A percentile compares a stretch with the other conserved stretches of the same genome.
These are phyloP conservation scores for Escarpia spicata DNA, from an alignment of 2,888 invertebrate genomes.

Conservation along the genomic window DNA sequence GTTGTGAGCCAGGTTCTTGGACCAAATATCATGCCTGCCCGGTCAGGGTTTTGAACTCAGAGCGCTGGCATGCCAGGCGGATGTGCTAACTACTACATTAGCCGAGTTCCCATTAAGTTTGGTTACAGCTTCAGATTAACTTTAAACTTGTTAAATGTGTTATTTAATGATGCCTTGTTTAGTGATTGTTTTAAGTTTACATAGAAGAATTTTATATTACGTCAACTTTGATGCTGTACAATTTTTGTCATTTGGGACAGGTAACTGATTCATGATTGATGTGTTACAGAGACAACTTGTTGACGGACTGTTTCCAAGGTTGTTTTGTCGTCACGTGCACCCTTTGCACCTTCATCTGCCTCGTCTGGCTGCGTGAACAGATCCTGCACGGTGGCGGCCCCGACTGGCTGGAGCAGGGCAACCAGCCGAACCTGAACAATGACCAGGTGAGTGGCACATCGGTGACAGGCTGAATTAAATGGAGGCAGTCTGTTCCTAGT, in stretches of 20 bases:
- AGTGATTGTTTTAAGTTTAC: too few species aligned
- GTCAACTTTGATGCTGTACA: background rate
- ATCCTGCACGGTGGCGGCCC: conserved; percentile 97
- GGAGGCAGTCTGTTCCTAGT: too few species aligned
- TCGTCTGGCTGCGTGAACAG: conserved; percentile 97
- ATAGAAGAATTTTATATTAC: too few species aligned
- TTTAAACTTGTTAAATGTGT: too few species aligned
- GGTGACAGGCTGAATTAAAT: background rate
- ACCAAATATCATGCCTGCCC: too few species aligned
- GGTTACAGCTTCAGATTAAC: too few species aligned
- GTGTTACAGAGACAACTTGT: conserved; percentile 78
- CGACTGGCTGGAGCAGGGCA: conserved; percentile 83
- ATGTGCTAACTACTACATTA: too few species aligned
- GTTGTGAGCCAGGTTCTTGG: too few species aligned
- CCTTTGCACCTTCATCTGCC: conserved; percentile 92
- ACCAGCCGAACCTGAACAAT: background rate
- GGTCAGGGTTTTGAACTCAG: too few species aligned
- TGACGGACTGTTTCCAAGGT: conserved; percentile 94
- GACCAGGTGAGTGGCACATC: background rate
- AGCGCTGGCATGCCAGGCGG: too few species aligned
- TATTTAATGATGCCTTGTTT: too few species aligned
- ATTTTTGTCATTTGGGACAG: background rate
- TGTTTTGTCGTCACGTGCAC: conserved; percentile 97
- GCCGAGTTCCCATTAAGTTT: too few species aligned
- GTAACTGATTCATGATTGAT: background rate